Percentiles rank a stretch among this genome's conserved stretches.
These are phyloP conservation scores for Struthio camelus DNA, from an alignment of 2,113 vertebrate genomes.

Conservation along the genomic window DNA sequence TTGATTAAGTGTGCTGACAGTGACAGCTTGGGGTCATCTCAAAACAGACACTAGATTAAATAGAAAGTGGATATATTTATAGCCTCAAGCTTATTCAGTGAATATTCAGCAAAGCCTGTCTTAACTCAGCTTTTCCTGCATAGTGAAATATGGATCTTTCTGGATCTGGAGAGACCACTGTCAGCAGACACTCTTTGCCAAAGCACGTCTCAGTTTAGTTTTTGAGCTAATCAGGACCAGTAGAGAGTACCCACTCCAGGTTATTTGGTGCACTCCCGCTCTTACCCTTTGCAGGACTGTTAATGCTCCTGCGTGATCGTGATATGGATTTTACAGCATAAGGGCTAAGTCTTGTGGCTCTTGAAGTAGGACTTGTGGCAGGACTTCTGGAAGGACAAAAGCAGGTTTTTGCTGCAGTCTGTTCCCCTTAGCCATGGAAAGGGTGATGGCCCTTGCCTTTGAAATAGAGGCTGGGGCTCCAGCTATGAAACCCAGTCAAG, in stretches of 20 bases:
- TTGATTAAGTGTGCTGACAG: background rate
- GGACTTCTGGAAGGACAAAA: background rate
- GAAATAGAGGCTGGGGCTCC: fast-evolving
- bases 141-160: background rate
- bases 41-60: background rate
- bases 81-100: background rate
- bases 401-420: background rate
- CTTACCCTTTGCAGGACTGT: background rate
- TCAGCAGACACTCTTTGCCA: background rate
- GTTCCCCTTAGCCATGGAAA: background rate
- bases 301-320: background rate
- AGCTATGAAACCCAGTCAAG: background rate
- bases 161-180: background rate
- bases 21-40: background rate
- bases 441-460: background rate
- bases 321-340: background rate
- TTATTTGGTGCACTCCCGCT: background rate
- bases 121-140: background rate
- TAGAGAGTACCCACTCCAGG: too few species aligned
- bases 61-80: background rate
- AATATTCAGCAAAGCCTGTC: background rate
- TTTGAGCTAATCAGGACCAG: background rate
- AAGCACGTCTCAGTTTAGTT: background rate
- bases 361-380: background rate
- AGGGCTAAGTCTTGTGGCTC: background rate